Conservation (phyloP, 2,113 vertebrate species). For the Scytalopus superciliaris region DNA sequence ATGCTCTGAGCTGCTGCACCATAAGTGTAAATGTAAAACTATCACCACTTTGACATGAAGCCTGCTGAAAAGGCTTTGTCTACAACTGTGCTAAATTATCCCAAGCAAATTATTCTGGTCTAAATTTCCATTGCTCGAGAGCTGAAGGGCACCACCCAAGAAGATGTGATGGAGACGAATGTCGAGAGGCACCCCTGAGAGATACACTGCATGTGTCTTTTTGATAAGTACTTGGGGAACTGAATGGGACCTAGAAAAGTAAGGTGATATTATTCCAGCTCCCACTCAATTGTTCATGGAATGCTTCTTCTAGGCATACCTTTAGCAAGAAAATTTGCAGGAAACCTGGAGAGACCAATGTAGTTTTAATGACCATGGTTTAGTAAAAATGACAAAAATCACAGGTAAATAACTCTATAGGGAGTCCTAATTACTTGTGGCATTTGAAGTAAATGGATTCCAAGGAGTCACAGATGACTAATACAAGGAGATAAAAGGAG, state of each 20-base stretch:
- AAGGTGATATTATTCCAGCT: neutral
- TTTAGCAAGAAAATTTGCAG: neutral
- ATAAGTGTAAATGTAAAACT: slow-evolving; percentile 42
- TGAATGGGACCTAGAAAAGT: neutral
- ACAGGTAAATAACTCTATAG: neutral
- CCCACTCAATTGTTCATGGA: neutral
- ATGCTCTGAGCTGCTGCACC: neutral
- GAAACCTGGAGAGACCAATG: neutral
- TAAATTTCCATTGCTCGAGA: neutral
- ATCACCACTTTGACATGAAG: neutral
- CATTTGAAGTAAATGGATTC: neutral
- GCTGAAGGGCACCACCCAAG: neutral
- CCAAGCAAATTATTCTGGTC: neutral
- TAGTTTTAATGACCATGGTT: neutral
- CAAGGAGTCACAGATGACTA: neutral
- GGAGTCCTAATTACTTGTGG: neutral
- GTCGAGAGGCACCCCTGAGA: neutral
- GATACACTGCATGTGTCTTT: rapidly evolving
- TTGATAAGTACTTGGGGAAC: rapidly evolving
- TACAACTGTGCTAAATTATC: neutral
- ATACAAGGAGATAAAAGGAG: neutral
- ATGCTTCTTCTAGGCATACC: neutral
- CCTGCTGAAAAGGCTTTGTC: neutral
- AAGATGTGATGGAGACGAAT: rapidly evolving
- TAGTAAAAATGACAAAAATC: neutral